Evolutionary conservation across 2,797 vertebrate genomes (phyloP).

Genomic region (Leucoraja ocellata): DNA sequence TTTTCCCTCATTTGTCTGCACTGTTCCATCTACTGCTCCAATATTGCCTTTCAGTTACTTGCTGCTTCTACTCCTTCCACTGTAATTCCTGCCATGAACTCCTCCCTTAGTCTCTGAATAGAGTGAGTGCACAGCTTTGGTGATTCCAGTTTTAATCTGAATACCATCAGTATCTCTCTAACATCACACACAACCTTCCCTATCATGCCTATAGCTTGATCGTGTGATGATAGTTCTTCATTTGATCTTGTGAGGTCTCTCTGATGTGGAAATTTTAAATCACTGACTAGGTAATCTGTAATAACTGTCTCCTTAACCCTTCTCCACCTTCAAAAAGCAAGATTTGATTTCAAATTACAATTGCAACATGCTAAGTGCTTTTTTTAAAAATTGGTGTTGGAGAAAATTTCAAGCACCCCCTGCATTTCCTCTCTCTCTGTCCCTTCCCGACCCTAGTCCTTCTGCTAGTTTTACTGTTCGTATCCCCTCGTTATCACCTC

Average conservation of each 20-base stretch:
- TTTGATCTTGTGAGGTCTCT: background rate
- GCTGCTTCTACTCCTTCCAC: background rate
- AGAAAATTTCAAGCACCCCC: background rate
- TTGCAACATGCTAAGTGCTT: background rate
- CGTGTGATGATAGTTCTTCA: background rate
- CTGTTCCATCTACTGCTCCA: background rate
- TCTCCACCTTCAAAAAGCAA: background rate
- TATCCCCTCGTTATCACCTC: no score
- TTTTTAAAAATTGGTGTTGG: background rate
- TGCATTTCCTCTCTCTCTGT: background rate
- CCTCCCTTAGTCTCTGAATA: background rate
- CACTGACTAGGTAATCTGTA: background rate
- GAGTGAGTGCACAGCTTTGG: background rate
- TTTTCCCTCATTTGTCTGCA: background rate
- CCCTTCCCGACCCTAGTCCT: no score
- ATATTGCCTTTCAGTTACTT: background rate
- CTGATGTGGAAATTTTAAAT: background rate
- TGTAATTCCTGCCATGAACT: background rate
- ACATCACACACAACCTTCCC: background rate
- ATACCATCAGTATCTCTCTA: no score
- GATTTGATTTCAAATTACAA: background rate
- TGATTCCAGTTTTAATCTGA: background rate
- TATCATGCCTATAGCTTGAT: background rate
- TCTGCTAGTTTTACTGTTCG: no score
- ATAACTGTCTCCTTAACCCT: background rate